These are phyloP conservation scores for Hypocryptadius cinnamomeus DNA, from an alignment of 2,113 vertebrate genomes.

Conservation along the genomic window DNA sequence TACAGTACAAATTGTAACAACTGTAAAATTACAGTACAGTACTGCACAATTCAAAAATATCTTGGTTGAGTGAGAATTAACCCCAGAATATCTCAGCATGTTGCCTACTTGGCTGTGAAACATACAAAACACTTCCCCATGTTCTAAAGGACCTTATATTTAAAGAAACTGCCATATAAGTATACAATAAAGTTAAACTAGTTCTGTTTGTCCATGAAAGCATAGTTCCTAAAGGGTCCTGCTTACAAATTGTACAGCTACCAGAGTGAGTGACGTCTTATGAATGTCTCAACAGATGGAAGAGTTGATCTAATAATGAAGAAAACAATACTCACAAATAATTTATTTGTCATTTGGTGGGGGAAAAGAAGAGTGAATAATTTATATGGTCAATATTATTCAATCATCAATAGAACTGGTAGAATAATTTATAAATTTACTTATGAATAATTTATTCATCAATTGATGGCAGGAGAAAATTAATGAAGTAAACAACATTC, in stretches of 20 bases:
- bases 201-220: background rate
- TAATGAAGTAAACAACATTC: conserved; percentile 43
- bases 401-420: conserved; percentile 22
- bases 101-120: background rate
- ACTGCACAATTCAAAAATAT: background rate
- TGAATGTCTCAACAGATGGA: background rate
- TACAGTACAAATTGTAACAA: background rate
- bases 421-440: conserved; percentile 59
- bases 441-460: conserved; percentile 41
- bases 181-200: background rate
- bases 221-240: background rate
- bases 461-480: conserved; percentile 13
- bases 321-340: conserved; percentile 27
- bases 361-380: conserved; percentile 28
- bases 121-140: background rate
- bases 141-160: background rate
- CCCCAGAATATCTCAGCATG: background rate
- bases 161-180: background rate
- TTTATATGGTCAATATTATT: conserved; percentile 47
- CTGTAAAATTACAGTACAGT: background rate
- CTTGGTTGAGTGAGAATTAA: background rate
- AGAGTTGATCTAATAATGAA: background rate
- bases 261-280: background rate
- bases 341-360: conserved; percentile 34
- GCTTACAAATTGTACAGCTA: background rate